A percentile compares a stretch with the other conserved stretches of the same genome.
Conservation (phyloP, 2,888 invertebrate species). For the Prostheceraeus crozeri region DNA sequence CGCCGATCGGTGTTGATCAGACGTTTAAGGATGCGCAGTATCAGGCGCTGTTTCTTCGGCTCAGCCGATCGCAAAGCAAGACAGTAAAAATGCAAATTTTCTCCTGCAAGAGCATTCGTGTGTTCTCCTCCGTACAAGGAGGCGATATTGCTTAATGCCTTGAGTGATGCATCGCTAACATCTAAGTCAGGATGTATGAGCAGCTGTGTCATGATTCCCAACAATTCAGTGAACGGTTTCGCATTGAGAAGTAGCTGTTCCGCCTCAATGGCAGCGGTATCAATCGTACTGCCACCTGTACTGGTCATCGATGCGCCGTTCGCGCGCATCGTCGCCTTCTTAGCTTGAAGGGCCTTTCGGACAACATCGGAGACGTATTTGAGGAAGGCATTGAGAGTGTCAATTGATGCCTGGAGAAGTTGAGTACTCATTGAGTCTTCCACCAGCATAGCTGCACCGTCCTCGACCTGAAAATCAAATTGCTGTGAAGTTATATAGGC, state of each 20-base stretch:
- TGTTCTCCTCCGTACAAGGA: conserved; percentile 57
- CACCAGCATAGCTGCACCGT: conserved; percentile 51
- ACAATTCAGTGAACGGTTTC: conserved; percentile 53
- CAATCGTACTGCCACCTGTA: conserved; percentile 42
- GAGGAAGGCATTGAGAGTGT: conserved; percentile 49
- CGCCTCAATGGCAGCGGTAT: conserved; percentile 43
- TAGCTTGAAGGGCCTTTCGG: conserved; percentile 53
- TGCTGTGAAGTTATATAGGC: too few species aligned
- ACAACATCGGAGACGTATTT: conserved; percentile 53
- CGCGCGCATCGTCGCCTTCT: conserved; percentile 48
- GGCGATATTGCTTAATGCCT: conserved; percentile 52
- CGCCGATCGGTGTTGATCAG: conserved; percentile 43
- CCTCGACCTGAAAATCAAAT: conserved; percentile 48
- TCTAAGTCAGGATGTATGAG: conserved; percentile 53
- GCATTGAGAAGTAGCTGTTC: conserved; percentile 51
- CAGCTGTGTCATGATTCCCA: conserved; percentile 49
- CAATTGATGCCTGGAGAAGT: conserved; percentile 48
- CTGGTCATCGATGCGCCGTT: conserved; percentile 42
- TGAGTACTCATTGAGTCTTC: conserved; percentile 43
- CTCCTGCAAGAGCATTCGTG: conserved; percentile 48
- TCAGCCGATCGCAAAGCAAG: conserved; percentile 50
- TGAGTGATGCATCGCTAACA: conserved; percentile 50
- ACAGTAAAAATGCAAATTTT: conserved; percentile 53
- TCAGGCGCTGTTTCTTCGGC: conserved; percentile 53
- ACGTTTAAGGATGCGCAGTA: conserved; percentile 54